Conservation (phyloP, 2,113 vertebrate genomes). For the Nettapus auritus region DNA sequence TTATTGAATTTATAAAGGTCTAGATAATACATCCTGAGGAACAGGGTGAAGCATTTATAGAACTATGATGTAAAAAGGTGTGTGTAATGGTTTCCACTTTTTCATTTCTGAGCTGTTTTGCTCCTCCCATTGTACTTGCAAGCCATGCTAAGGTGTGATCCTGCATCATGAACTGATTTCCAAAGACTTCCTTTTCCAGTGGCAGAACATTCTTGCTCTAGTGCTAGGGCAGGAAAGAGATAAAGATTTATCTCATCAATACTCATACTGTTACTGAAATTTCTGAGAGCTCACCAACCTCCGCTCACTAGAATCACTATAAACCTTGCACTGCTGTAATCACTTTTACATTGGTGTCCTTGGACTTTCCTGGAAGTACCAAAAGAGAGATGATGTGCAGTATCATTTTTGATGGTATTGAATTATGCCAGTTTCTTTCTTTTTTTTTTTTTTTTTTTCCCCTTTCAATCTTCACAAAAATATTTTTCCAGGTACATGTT, state of each 20-base stretch:
- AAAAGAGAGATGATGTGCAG: neutral
- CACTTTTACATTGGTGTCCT: neutral
- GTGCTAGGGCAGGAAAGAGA: neutral
- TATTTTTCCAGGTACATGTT: neutral
- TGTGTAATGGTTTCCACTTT: neutral
- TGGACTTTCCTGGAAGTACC: neutral
- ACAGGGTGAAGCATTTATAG: constrained; percentile 28
- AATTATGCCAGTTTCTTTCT: neutral
- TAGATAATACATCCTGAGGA: constrained; percentile 22
- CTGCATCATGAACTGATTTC: neutral
- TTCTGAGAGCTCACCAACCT: neutral
- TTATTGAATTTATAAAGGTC: constrained; percentile 45
- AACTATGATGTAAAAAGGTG: neutral
- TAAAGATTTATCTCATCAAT: neutral
- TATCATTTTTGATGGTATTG: neutral
- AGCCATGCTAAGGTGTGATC: neutral
- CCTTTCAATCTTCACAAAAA: neutral
- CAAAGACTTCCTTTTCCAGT: neutral
- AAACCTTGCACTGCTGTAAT: neutral
- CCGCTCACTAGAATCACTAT: neutral
- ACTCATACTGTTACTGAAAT: neutral
- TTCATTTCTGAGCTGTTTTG: neutral
- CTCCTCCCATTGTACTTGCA: neutral
- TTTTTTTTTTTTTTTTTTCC: neutral
- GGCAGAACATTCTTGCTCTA: neutral